Base-by-base conservation (phyloP, 2,888 invertebrate genomes). In the Vanessa cardui region DNA sequence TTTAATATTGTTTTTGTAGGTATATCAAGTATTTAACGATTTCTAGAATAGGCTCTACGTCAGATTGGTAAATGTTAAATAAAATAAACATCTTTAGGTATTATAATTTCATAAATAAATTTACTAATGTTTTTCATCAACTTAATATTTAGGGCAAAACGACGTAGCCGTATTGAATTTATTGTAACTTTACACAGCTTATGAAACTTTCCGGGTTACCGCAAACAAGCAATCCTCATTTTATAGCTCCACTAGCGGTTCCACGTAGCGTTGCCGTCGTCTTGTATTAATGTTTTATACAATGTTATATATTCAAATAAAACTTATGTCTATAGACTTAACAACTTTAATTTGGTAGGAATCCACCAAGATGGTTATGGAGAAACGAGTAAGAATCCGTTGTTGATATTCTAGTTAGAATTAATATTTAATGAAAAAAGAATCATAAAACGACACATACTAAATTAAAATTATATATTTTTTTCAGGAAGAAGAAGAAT, bases 401-500 rank as follows among this genome's bases (percentile, higher is more conserved):
- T 39, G 39, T 12, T 39, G 12, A 39, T 26, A 26, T 12, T 12
- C 12, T 12, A 39, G 39, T 39, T 0, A 39, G 39, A 26, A n/a
- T n/a, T n/a, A n/a, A n/a, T n/a, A n/a, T n/a, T n/a, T n/a, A n/a
- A n/a, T n/a, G n/a, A n/a, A n/a, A 12, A 39, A 39, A 39, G 39
- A 39, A 39, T n/a, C 39, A 39, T 12, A 3, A n/a, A 49, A 20
- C 46, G 3, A 9, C 9, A 49, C 1, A 49, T 18, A 3, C 39
- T 49, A 20, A 20, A 9, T 56, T 16, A n/a, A 56, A 56, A 3
- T n/a, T 4, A 54, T 1, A 56, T 18, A n/a, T 20, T 18, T 9
- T 39, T 56, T 56, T 39, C 33, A 90, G 91, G 94, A 94, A 63
- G 93, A 91, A 5, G 93, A 83, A 39, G 94, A 94, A 78, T 94